Conservation (phyloP, 2,888 invertebrate species). For the Synergus umbraculus region DNA sequence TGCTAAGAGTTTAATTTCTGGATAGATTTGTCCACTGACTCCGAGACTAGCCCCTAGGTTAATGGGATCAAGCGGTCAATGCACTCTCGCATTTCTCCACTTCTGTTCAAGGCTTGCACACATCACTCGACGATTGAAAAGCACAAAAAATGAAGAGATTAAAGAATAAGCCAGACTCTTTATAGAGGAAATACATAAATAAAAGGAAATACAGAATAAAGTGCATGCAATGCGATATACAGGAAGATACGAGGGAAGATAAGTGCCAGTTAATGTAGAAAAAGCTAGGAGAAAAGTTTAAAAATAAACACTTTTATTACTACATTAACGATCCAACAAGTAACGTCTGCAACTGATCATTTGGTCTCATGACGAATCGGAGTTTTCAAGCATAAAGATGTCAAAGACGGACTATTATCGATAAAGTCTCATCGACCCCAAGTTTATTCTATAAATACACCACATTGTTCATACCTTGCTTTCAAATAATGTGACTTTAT, state of each 20-base stretch:
- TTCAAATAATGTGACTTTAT: background rate
- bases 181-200: background rate
- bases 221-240: background rate
- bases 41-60: slow-evolving; percentile 51
- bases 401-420: slow-evolving; percentile 23
- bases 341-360: slow-evolving; percentile 1
- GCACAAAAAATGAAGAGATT: slow-evolving; percentile 39
- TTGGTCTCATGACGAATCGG: background rate
- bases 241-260: background rate
- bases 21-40: slow-evolving; percentile 1
- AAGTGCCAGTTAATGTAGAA: background rate
- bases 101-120: slow-evolving; percentile 53
- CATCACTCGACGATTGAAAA: slow-evolving; percentile 48
- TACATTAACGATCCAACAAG: background rate
- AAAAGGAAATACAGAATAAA: slow-evolving; percentile 5
- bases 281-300: background rate
- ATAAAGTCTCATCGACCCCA: slow-evolving; percentile 19
- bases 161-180: background rate
- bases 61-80: slow-evolving; percentile 64
- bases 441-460: slow-evolving; percentile 3
- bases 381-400: background rate
- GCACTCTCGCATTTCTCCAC: slow-evolving; percentile 59
- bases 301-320: background rate
- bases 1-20: no score
- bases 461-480: slow-evolving; percentile 4